phyloP scores from a whole-genome alignment of 2,113 vertebrate species.

The Mesoclemmys tuberculata region DNA sequence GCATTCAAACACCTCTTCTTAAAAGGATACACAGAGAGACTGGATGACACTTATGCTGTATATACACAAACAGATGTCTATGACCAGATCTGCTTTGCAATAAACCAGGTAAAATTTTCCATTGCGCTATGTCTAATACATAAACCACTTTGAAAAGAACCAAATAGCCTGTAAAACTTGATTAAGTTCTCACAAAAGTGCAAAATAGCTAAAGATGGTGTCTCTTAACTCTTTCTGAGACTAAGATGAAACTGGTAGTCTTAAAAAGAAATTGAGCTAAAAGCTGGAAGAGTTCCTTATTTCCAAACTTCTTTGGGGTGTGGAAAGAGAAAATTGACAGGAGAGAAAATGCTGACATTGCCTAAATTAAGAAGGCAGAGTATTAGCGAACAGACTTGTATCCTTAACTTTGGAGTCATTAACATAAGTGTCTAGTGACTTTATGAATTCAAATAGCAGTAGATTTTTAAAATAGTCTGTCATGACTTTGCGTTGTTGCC shows the following conservation, averaged over 20 bases:
- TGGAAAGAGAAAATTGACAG: not conserved
- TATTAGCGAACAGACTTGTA: not conserved
- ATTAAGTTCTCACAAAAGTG: not conserved
- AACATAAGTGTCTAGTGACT: not conserved
- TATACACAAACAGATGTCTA: conserved; percentile 90
- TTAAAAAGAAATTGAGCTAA: not conserved
- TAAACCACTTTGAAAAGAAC: not conserved
- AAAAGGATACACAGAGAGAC: conserved; percentile 87
- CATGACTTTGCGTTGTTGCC: not conserved
- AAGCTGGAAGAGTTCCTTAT: not conserved
- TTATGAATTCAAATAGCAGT: not conserved
- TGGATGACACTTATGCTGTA: conserved; percentile 83
- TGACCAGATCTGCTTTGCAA: conserved; percentile 86
- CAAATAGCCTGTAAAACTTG: not conserved
- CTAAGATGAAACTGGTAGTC: not conserved
- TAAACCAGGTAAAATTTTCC: conserved; percentile 81
- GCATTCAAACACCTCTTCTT: conserved; percentile 94
- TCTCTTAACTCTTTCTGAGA: not conserved
- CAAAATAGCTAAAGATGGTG: not conserved
- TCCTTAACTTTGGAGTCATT: not conserved
- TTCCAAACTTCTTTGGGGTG: not conserved
- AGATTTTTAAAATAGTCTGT: not conserved
- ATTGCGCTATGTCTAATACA: not conserved
- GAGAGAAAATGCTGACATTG: not conserved
- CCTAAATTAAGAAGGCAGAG: not conserved